phyloP scores from a whole-genome alignment of 2,888 invertebrate species.

The Frankliniella intonsa region DNA sequence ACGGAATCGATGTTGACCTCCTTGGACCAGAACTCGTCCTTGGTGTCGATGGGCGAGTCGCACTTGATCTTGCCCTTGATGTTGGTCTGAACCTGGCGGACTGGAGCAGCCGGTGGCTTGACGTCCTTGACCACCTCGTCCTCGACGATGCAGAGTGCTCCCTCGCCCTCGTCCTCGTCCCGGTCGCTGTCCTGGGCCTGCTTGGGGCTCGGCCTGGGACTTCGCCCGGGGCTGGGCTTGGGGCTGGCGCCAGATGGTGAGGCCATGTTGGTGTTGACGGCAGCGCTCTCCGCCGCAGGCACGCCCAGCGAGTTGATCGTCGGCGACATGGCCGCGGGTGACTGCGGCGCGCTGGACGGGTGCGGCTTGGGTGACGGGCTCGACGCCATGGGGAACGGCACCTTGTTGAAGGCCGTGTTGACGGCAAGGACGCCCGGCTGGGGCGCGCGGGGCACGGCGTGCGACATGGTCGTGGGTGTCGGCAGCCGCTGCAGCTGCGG shows the following conservation, averaged over 20 bases:
- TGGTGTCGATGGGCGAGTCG: constrained; percentile 51
- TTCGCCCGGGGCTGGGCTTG: not conserved
- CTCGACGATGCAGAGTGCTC: not conserved
- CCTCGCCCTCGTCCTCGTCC: constrained; percentile 7
- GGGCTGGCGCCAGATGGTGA: not conserved
- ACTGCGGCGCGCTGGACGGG: not conserved
- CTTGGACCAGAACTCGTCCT: constrained; percentile 74
- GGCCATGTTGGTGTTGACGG: not conserved
- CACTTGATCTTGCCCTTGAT: constrained; percentile 3
- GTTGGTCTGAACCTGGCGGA: not conserved
- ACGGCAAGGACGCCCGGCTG: constrained; percentile 4
- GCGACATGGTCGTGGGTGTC: not conserved
- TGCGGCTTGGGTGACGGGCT: not conserved
- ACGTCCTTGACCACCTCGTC: not conserved
- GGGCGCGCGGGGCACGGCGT: not conserved
- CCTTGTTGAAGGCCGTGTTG: constrained; percentile 14
- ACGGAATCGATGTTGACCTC: constrained; percentile 77
- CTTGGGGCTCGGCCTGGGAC: not conserved
- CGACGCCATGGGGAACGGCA: constrained; percentile 4
- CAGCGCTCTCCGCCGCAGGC: constrained; percentile 1
- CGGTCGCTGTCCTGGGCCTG: not conserved
- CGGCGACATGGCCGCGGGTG: constrained; percentile 22
- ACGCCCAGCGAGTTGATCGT: constrained; percentile 1
- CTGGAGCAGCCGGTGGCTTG: not conserved
- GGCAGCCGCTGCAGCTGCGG: not conserved